These are phyloP conservation scores for Teinopalpus imperialis DNA, from an alignment of 2,888 invertebrate species.

Conservation along the genomic window DNA sequence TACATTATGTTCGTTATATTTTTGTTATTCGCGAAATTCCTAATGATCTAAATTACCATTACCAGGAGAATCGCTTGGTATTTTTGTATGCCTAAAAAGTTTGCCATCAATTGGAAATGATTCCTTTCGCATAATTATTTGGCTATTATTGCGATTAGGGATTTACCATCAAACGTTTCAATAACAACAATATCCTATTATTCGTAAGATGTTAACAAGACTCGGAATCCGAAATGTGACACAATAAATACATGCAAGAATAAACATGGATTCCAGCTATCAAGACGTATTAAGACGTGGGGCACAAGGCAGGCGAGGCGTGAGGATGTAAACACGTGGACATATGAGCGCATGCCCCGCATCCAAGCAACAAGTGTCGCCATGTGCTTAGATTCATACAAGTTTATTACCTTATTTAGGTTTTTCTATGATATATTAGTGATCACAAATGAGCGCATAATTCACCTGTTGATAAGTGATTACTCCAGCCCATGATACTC, in stretches of 20 bases:
- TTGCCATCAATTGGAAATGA: too few species aligned
- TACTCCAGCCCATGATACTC: too few species aligned
- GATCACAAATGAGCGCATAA: too few species aligned
- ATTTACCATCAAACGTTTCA: too few species aligned
- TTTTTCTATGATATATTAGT: too few species aligned
- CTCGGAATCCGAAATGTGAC: constrained; percentile 11
- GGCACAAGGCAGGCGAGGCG: constrained; percentile 6
- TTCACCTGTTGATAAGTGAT: too few species aligned
- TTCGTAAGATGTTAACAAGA: too few species aligned
- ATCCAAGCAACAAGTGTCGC: constrained; percentile 70
- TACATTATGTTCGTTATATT: not conserved
- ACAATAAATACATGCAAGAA: constrained; percentile 19
- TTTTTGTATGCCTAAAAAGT: too few species aligned
- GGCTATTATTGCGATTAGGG: too few species aligned
- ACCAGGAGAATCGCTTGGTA: not conserved
- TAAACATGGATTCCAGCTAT: constrained; percentile 46
- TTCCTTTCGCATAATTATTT: too few species aligned
- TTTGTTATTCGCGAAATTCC: not conserved
- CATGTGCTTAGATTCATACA: constrained; percentile 56
- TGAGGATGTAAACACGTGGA: constrained; percentile 32
- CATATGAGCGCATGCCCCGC: constrained; percentile 56
- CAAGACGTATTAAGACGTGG: constrained; percentile 45
- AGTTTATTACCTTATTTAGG: too few species aligned
- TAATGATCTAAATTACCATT: constrained; percentile 1
- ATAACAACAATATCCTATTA: too few species aligned